A percentile compares a stretch with the other conserved stretches of the same genome.
Conservation (phyloP, 2,888 invertebrate species). For the Limnephilus lunatus region DNA sequence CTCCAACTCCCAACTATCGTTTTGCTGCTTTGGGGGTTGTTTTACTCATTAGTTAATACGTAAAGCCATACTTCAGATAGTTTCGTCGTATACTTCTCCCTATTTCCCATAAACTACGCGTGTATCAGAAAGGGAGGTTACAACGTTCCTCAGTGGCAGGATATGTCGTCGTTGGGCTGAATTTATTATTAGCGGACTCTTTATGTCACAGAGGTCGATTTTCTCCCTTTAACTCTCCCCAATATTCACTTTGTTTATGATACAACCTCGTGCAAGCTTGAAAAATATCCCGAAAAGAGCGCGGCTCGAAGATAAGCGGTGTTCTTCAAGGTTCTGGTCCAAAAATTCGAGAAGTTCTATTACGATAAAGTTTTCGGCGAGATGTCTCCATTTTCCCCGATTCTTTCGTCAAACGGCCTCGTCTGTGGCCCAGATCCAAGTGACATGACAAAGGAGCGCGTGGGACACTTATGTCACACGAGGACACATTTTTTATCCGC, state of each 20-base stretch:
- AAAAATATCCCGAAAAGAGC: neutral
- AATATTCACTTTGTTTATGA: neutral
- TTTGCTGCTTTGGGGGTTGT: neutral
- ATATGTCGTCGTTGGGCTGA: neutral
- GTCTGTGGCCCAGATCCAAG: neutral
- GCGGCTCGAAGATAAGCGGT: neutral
- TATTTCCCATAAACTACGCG: no score
- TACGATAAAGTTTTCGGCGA: neutral
- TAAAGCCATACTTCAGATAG: no score
- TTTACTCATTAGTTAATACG: no score
- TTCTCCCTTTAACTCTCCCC: constrained; percentile 1
- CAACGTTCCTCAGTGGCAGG: no score
- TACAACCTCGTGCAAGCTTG: neutral
- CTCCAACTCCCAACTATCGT: neutral
- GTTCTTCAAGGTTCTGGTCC: neutral
- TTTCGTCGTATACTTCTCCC: no score
- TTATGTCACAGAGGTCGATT: neutral
- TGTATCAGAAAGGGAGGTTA: no score
- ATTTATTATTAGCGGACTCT: neutral
- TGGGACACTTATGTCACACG: constrained; percentile 55
- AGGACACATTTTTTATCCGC: constrained; percentile 50
- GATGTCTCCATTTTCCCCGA: constrained; percentile 6
- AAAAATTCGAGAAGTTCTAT: neutral
- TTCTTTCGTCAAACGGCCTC: constrained; percentile 21
- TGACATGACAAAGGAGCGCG: constrained; percentile 55